Percentiles rank a stretch among this genome's conserved stretches.
Evolutionary conservation across 2,113 vertebrate species (phyloP).

Genomic region (Lophura nycthemera): DNA sequence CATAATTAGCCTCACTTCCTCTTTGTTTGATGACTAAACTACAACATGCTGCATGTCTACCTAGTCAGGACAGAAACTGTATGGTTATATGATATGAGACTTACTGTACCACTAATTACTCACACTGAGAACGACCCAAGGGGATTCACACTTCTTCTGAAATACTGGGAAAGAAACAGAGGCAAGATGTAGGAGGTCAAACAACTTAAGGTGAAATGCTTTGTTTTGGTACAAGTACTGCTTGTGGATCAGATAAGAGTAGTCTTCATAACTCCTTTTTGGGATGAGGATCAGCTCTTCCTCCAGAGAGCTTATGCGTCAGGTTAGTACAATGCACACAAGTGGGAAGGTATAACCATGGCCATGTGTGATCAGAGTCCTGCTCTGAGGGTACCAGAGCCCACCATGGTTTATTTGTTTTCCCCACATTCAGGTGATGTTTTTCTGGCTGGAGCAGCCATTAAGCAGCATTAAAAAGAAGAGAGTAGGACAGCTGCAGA

Average conservation of each 20-base stretch:
- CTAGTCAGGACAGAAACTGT: background rate
- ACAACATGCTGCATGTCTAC: background rate
- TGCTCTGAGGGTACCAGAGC: background rate
- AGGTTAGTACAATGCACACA: background rate
- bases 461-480: background rate
- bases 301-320: background rate
- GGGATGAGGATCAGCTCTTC: background rate
- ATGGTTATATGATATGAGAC: background rate
- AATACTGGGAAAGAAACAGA: background rate
- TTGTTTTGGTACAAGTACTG: background rate
- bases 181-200: background rate
- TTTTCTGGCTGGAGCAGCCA: background rate
- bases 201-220: background rate
- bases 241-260: background rate
- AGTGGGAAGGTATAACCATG: background rate
- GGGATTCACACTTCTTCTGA: background rate
- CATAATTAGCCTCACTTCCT: slow-evolving; percentile 23
- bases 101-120: background rate
- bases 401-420: rapidly evolving
- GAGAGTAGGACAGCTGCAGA: background rate
- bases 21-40: slow-evolving; percentile 12
- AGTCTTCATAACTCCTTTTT: background rate
- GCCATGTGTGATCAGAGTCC: background rate
- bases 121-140: background rate
- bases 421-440: rapidly evolving